A percentile compares a stretch with the other conserved stretches of the same genome.
These are phyloP conservation scores for Chrosomus eos DNA, from an alignment of 2,797 vertebrate species.

Conservation along the genomic window DNA sequence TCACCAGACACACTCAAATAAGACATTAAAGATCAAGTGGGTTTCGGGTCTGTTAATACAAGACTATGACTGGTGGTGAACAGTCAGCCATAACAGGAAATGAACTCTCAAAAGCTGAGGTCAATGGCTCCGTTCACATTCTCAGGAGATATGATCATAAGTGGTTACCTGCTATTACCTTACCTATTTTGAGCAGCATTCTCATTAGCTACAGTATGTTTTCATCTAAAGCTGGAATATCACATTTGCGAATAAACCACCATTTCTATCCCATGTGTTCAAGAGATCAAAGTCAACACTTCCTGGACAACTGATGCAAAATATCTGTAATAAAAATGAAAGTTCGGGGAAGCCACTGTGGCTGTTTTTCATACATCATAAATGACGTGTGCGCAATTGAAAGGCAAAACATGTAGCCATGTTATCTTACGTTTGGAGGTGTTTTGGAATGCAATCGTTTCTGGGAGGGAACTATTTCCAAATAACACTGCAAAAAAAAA, in stretches of 20 bases:
- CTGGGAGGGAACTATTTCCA: not conserved
- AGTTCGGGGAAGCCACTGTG: no score
- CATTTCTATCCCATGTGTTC: not conserved
- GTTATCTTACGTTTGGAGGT: not conserved
- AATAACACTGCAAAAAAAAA: no score
- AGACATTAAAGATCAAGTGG: conserved; percentile 14
- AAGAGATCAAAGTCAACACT: not conserved
- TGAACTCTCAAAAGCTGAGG: not conserved
- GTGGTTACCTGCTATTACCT: not conserved
- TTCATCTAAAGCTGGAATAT: not conserved
- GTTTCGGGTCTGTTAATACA: conserved; percentile 30
- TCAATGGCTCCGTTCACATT: not conserved
- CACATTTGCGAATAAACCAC: not conserved
- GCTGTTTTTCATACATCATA: not conserved
- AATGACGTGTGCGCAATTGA: not conserved
- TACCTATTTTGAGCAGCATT: not conserved
- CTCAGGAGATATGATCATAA: not conserved
- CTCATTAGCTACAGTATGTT: not conserved
- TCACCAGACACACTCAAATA: not conserved
- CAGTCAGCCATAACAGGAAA: conserved; percentile 15
- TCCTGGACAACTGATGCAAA: not conserved
- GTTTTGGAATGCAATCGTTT: not conserved
- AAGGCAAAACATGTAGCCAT: not conserved
- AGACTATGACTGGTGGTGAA: conserved; percentile 3
- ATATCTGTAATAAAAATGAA: no score